These are phyloP conservation scores for Chloroclystis v-ata DNA, from an alignment of 2,888 invertebrate species.

Conservation along the genomic window DNA sequence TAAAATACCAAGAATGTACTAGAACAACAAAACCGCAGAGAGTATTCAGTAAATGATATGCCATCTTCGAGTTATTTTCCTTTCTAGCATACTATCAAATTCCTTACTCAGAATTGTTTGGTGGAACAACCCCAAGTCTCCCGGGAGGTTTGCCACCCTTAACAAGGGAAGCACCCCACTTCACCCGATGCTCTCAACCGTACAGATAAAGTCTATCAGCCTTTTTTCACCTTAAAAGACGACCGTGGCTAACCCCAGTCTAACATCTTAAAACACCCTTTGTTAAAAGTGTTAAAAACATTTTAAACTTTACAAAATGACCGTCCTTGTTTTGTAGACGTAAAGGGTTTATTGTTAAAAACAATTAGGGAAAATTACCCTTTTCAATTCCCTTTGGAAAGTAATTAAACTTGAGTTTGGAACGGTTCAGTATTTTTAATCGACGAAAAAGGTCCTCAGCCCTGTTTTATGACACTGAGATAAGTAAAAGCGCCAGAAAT, in stretches of 20 bases:
- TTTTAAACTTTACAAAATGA: background rate
- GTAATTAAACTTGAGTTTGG: slow-evolving; percentile 9
- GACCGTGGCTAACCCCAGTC: slow-evolving; percentile 7
- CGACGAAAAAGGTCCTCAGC: too few relatives aligned
- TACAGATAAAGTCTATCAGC: slow-evolving; percentile 44
- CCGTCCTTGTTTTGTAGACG: slow-evolving; percentile 2
- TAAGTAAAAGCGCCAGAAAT: too few relatives aligned
- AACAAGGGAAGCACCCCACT: slow-evolving; percentile 27
- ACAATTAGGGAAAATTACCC: slow-evolving; percentile 1
- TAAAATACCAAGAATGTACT: too few relatives aligned
- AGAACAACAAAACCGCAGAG: too few relatives aligned
- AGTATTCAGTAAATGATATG: background rate
- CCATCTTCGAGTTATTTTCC: slow-evolving; percentile 13
- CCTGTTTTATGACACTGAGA: too few relatives aligned
- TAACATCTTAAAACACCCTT: slow-evolving; percentile 9
- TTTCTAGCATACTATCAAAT: slow-evolving; percentile 32
- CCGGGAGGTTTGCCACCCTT: slow-evolving; percentile 31
- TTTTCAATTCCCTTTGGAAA: slow-evolving; percentile 1
- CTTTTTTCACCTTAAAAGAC: slow-evolving; percentile 29
- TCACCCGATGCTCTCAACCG: slow-evolving; percentile 34
- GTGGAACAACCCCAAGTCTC: slow-evolving; percentile 33
- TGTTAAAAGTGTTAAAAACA: background rate
- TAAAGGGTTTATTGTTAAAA: slow-evolving; percentile 4
- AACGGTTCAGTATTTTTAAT: background rate
- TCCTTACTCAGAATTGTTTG: slow-evolving; percentile 52